phyloP scores from a whole-genome alignment of 2,113 vertebrate genomes.

The Cynocephalus volans region DNA sequence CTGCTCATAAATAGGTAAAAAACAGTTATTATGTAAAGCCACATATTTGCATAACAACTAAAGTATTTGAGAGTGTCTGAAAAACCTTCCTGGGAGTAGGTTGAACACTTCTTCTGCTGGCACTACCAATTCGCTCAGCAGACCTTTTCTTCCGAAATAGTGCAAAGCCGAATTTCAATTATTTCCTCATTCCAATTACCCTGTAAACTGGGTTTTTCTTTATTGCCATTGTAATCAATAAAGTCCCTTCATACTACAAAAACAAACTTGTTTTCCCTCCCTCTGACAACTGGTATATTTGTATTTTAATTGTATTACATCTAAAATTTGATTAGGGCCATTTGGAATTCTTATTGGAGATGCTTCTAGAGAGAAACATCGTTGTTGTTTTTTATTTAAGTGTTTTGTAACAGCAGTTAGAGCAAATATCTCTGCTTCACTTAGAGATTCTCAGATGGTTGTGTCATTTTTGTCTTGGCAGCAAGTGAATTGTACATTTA shows the following conservation, averaged over 20 bases:
- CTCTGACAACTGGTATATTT: not conserved
- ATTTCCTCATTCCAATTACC: fast-evolving
- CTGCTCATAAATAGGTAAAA: not conserved
- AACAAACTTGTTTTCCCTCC: not conserved
- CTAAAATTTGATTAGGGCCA: not conserved
- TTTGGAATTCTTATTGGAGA: conserved; percentile 48
- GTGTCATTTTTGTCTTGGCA: not conserved
- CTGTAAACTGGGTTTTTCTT: fast-evolving
- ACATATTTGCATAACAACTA: fast-evolving
- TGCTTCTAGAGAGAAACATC: not conserved
- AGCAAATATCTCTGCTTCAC: not conserved
- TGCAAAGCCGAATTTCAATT: fast-evolving
- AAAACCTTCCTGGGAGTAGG: not conserved
- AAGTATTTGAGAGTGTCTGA: fast-evolving
- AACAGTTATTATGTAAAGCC: not conserved
- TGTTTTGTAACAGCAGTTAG: not conserved
- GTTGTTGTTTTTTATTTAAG: not conserved
- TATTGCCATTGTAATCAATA: not conserved
- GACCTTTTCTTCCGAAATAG: fast-evolving
- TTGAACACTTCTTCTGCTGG: no score
- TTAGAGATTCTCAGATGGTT: not conserved
- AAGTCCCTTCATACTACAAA: no score
- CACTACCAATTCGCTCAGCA: fast-evolving
- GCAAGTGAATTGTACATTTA: not conserved
- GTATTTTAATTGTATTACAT: conserved; percentile 25